Percentiles rank a stretch among this genome's conserved stretches.
Conservation (phyloP, 2,113 vertebrate genomes). For the Arothron firmamentum region DNA sequence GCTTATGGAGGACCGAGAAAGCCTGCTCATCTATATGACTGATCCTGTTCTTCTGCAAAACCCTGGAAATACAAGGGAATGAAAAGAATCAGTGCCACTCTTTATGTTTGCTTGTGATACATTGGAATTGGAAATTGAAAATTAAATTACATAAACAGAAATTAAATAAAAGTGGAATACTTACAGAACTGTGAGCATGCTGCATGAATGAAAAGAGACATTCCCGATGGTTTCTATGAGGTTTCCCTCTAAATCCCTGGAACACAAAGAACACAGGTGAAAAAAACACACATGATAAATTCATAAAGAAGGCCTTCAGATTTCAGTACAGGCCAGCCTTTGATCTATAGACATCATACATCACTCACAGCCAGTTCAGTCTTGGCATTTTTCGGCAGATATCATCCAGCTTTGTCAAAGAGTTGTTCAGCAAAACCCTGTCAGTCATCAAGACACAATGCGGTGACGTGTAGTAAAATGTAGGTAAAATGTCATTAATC, state of each 20-base stretch:
- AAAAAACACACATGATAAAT: not conserved
- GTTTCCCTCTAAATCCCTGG: constrained; percentile 93
- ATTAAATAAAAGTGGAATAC: constrained; percentile 52
- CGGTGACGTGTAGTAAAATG: no score
- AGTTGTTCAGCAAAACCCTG: constrained; percentile 90
- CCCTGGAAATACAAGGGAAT: constrained; percentile 65
- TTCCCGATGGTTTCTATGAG: constrained; percentile 85
- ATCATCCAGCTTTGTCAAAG: constrained; percentile 78
- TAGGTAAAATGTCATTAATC: no score
- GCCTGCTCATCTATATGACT: constrained; percentile 80
- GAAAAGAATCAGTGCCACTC: constrained; percentile 3
- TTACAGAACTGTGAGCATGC: constrained; percentile 90
- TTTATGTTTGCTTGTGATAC: not conserved
- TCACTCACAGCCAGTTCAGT: constrained; percentile 92
- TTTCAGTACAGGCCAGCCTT: not conserved
- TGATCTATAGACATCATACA: not conserved
- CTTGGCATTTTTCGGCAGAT: constrained; percentile 88
- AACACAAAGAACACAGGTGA: not conserved
- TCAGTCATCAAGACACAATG: constrained; percentile 30
- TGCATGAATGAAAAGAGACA: constrained; percentile 85
- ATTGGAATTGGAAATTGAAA: constrained; percentile 2
- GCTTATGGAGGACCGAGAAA: constrained; percentile 83
- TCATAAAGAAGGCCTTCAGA: constrained; percentile 11
- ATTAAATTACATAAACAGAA: constrained; percentile 2
- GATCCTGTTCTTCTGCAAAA: constrained; percentile 88